Conservation (phyloP, 2,797 vertebrate species). For the Pantherophis vulpinus region DNA sequence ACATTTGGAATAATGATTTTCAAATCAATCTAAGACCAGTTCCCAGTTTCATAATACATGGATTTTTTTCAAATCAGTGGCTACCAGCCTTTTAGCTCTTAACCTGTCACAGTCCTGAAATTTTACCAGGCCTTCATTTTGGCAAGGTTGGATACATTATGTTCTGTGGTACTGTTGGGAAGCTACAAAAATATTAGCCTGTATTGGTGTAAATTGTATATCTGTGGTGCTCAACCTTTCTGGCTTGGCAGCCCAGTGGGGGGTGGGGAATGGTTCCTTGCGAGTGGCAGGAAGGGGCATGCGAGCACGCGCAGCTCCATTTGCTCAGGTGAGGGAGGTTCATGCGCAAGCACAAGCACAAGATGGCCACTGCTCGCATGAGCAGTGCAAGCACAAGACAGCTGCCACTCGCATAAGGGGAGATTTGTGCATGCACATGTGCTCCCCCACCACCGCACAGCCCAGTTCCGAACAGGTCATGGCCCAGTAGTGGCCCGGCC, state of each 20-base stretch:
- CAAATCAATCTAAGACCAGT: not conserved
- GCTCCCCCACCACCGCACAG: rapidly evolving
- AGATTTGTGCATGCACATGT: rapidly evolving
- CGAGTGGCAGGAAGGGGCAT: not conserved
- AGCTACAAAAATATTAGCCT: not conserved
- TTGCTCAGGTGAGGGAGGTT: not conserved
- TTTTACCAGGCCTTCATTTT: not conserved
- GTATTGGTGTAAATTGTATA: not conserved
- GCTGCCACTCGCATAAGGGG: no score
- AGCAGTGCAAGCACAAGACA: not conserved
- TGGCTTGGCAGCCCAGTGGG: not conserved
- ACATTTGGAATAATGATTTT: not conserved
- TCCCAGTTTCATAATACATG: not conserved
- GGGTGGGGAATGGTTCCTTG: not conserved
- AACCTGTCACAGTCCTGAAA: not conserved
- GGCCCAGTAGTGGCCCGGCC: not conserved
- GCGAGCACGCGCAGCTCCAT: not conserved
- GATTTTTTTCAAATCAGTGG: not conserved
- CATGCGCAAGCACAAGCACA: not conserved
- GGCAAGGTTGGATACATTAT: not conserved
- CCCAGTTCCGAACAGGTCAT: not conserved
- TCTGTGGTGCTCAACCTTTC: not conserved
- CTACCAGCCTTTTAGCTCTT: not conserved
- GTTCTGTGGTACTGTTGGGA: not conserved
- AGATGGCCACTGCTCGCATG: not conserved